phyloP scores from a whole-genome alignment of 2,888 invertebrate genomes.

The Cephonodes hylas region DNA sequence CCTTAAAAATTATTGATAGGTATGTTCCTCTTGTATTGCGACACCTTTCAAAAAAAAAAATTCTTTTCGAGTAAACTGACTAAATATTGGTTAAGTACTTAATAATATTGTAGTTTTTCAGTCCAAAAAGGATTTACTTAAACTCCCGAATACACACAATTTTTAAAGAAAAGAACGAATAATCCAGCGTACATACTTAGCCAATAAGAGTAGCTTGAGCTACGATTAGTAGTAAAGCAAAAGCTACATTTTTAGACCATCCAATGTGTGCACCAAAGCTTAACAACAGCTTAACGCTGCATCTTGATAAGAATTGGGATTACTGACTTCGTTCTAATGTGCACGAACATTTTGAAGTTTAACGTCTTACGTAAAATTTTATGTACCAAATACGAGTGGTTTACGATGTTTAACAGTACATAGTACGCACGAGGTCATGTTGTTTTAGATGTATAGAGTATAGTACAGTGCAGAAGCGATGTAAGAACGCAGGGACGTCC shows the following conservation, averaged over 20 bases:
- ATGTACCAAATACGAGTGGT: neutral
- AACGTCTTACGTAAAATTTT: neutral
- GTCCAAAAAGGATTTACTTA: too few relatives aligned
- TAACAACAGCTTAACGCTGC: neutral
- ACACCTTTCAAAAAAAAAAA: too few relatives aligned
- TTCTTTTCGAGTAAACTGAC: too few relatives aligned
- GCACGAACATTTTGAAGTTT: neutral
- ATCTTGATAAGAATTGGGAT: neutral
- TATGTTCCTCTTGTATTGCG: neutral
- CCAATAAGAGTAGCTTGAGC: neutral
- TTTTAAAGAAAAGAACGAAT: neutral
- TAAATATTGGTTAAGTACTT: too few relatives aligned
- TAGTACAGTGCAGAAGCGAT: neutral
- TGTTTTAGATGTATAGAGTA: conserved; percentile 4
- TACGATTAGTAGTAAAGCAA: neutral
- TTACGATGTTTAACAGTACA: neutral
- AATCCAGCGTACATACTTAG: neutral
- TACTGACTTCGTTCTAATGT: neutral
- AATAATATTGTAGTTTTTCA: too few relatives aligned
- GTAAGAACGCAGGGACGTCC: conserved; percentile 43
- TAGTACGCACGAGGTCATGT: neutral
- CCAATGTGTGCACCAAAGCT: neutral
- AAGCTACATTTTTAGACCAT: neutral
- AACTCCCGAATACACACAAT: neutral
- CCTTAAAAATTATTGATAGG: neutral